Conservation (phyloP, 2,888 invertebrate genomes). For the Conops quadrifasciatus region DNA sequence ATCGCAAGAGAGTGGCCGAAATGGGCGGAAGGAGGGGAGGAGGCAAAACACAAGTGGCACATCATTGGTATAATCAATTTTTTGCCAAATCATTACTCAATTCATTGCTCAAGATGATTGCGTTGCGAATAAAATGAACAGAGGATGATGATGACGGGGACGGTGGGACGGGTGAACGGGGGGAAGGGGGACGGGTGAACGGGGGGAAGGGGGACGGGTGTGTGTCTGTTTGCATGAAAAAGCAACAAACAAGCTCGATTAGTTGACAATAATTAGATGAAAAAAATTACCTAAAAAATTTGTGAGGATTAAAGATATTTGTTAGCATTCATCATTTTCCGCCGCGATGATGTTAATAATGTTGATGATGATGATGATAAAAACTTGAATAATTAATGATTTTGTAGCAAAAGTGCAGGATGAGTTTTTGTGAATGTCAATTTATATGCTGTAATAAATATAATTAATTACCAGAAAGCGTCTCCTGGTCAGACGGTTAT, state of each 20-base stretch:
- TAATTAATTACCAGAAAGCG: too few relatives aligned
- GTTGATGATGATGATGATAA: too few relatives aligned
- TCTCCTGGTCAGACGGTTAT: too few relatives aligned
- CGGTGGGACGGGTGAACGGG: neutral
- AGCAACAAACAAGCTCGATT: neutral
- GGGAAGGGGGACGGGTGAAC: neutral
- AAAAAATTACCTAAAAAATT: slow-evolving; percentile 27
- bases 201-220: neutral
- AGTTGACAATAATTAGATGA: slow-evolving; percentile 14
- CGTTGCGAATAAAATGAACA: neutral
- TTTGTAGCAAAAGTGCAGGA: too few relatives aligned
- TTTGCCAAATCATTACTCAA: slow-evolving; percentile 43
- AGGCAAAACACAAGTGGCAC: too few relatives aligned
- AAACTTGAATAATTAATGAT: too few relatives aligned
- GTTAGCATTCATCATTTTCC: slow-evolving; percentile 29
- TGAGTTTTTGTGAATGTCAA: too few relatives aligned
- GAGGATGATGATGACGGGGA: neutral
- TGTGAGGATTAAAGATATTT: slow-evolving; percentile 31
- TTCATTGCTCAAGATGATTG: slow-evolving; percentile 1
- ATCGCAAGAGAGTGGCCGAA: too few relatives aligned
- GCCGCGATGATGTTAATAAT: too few relatives aligned
- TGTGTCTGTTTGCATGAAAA: neutral
- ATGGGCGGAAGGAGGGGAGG: too few relatives aligned
- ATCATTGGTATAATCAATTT: slow-evolving; percentile 17
- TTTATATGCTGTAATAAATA: too few relatives aligned